Evolutionary conservation across 1,140 invertebrate species (phyloP), one percentile per base, ranked within the genome.

Genomic region (Formica selysi): DNA sequence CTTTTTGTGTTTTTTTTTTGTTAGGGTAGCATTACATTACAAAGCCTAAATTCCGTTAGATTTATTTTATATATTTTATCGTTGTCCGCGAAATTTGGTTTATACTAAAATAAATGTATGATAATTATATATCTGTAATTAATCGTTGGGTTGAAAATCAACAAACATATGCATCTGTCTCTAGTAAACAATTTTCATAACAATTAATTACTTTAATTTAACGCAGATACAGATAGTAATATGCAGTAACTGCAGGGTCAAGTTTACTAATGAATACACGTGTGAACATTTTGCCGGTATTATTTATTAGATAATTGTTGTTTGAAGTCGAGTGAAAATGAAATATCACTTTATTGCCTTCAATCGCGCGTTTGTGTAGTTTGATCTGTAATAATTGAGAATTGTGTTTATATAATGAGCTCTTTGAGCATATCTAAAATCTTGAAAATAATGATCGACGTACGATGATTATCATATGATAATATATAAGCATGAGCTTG

Each of bases 341-440:
- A 83, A 83, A 48, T 74, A 83, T 83, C 54, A 6, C 38, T 62
- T 74, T 48, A 57, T 83, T 48, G 71, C 36, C 26, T 74, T 83
- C 26, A n/a, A 59, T 83, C 38, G 54, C 67, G 51, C 29, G 19
- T 29, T 26, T 48, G 41, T 59, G 2, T 54, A 32, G 22, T 36
- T 74, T 83, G 79, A 74, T 83, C 67, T 83, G 26, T 8, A 74
- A 83, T 83, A 83, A 83, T 83, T 83, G 68, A 83, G 68, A 83
- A 48, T 74, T 32, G 57, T n/a, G 26, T 48, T 83, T 83, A 62
- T 44, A n/a, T 83, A 83, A 83, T 22, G 22, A 16, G 41, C 38
- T 29, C 44, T 48, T 7, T 5, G 3, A 16, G 36, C 38, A 19
- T 74, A 83, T 61, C 79, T 74, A 13, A 59, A 83, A 74, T 61